These are phyloP conservation scores for Dinocampus coccinellae DNA, from an alignment of 2,888 invertebrate species.

Conservation along the genomic window DNA sequence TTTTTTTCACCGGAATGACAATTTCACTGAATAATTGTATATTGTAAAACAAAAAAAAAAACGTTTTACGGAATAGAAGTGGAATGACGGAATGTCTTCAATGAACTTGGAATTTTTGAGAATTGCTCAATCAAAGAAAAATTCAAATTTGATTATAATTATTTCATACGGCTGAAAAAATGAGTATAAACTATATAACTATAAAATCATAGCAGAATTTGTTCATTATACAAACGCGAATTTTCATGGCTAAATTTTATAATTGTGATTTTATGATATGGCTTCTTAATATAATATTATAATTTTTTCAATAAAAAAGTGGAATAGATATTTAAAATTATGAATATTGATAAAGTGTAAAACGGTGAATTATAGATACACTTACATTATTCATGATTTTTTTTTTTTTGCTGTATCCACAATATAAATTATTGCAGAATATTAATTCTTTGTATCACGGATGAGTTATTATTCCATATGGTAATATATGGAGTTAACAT, in stretches of 20 bases:
- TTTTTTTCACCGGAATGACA: background rate
- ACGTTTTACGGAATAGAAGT: background rate
- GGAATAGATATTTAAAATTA: too few species aligned
- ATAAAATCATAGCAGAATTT: too few species aligned
- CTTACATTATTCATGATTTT: too few species aligned
- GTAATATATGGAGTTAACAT: background rate
- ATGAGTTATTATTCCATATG: background rate
- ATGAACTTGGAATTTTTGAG: background rate
- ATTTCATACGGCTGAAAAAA: too few species aligned
- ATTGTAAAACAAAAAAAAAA: background rate
- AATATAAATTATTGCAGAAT: background rate
- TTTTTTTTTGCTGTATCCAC: too few species aligned
- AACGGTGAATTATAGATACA: too few species aligned
- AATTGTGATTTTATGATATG: background rate
- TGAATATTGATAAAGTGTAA: too few species aligned
- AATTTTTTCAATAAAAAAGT: too few species aligned
- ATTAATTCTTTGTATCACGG: background rate
- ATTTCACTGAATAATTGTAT: background rate
- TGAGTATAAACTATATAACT: too few species aligned
- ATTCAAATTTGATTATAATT: too few species aligned
- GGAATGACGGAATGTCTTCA: background rate
- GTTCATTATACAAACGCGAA: background rate
- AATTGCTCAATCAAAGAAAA: background rate
- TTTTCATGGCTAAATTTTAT: background rate
- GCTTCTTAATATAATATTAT: background rate